These are phyloP conservation scores for Crenuchus spilurus DNA, from an alignment of 2,797 vertebrate species.

Conservation along the genomic window DNA sequence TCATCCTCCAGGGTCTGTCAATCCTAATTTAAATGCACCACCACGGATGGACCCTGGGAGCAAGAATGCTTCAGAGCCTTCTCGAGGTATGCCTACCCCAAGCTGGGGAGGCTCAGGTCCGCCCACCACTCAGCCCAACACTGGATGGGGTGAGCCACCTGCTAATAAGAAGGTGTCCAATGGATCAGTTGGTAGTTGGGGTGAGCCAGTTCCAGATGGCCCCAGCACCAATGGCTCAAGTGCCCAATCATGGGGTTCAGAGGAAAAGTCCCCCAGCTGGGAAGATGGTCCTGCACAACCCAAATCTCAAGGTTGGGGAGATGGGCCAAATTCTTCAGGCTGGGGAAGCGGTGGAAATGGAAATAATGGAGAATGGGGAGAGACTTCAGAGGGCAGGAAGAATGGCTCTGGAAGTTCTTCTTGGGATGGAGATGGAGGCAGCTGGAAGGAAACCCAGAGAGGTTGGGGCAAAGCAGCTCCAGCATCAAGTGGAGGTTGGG, in stretches of 20 bases:
- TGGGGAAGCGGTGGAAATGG: slow-evolving; percentile 82
- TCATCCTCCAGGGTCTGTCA: slow-evolving; percentile 66
- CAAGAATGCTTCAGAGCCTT: slow-evolving; percentile 85
- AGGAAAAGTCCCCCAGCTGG: slow-evolving; percentile 91
- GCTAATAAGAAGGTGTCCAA: slow-evolving; percentile 83
- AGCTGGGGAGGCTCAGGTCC: slow-evolving; percentile 84
- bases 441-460: slow-evolving; percentile 87
- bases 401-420: slow-evolving; percentile 79
- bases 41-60: slow-evolving; percentile 85
- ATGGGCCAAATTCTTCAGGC: slow-evolving; percentile 85
- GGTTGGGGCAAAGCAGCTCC: slow-evolving; percentile 69
- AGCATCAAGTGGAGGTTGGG: slow-evolving; percentile 80
- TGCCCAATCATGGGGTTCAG: slow-evolving; percentile 89
- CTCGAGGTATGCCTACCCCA: slow-evolving; percentile 86
- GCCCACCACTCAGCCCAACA: slow-evolving; percentile 81
- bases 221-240: slow-evolving; percentile 84
- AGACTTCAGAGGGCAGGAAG: slow-evolving; percentile 87
- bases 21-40: slow-evolving; percentile 68
- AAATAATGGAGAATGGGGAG: slow-evolving; percentile 84
- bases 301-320: slow-evolving; percentile 88
- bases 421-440: slow-evolving; percentile 88
- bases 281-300: slow-evolving; percentile 84
- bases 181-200: slow-evolving; percentile 87
- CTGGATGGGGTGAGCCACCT: slow-evolving; percentile 87
- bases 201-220: slow-evolving; percentile 80